Percentiles rank a stretch among this genome's conserved stretches.
Conservation (phyloP, 1,140 invertebrate species). For the Drosophila setifemur region DNA sequence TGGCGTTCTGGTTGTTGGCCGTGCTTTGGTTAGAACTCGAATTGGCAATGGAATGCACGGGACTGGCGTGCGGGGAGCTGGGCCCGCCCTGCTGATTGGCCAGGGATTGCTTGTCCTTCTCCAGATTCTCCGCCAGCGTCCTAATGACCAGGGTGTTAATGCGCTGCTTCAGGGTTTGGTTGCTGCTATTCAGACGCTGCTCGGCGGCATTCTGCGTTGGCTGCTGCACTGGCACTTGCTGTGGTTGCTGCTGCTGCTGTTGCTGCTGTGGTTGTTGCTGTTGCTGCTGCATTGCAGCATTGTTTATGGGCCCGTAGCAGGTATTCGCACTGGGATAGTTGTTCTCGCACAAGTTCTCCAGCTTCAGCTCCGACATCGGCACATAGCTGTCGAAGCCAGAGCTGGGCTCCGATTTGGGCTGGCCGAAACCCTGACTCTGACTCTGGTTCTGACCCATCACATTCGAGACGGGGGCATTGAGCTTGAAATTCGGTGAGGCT, state of each 20-base stretch:
- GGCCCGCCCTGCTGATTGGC: slow-evolving; percentile 81
- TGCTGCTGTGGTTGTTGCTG: slow-evolving; percentile 32
- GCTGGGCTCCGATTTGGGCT: slow-evolving; percentile 77
- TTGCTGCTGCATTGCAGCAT: slow-evolving; percentile 16
- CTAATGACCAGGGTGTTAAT: slow-evolving; percentile 94
- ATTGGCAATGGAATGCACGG: slow-evolving; percentile 76
- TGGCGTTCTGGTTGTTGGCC: slow-evolving; percentile 63
- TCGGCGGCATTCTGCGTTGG: slow-evolving; percentile 79
- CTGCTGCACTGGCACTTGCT: slow-evolving; percentile 22
- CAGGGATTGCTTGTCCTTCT: slow-evolving; percentile 87
- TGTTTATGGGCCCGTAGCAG: slow-evolving; percentile 61
- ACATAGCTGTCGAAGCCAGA: slow-evolving; percentile 81
- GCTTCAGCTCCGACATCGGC: slow-evolving; percentile 72
- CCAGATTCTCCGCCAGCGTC: slow-evolving; percentile 94
- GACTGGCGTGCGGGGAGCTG: slow-evolving; percentile 72
- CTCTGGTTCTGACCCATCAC: slow-evolving; percentile 28
- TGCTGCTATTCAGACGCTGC: slow-evolving; percentile 83
- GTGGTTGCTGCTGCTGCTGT: slow-evolving; percentile 52
- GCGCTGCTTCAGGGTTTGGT: slow-evolving; percentile 92
- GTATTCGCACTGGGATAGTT: slow-evolving; percentile 74
- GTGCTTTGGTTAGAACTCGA: slow-evolving; percentile 48
- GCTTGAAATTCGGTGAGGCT: slow-evolving; percentile 77
- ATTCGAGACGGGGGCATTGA: slow-evolving; percentile 80
- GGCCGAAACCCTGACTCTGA: slow-evolving; percentile 34
- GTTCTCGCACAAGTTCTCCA: slow-evolving; percentile 81